Evolutionary conservation across 1,140 invertebrate genomes (phyloP), one percentile per base, ranked within the genome.

Genomic region (Parapsyche elsis): DNA sequence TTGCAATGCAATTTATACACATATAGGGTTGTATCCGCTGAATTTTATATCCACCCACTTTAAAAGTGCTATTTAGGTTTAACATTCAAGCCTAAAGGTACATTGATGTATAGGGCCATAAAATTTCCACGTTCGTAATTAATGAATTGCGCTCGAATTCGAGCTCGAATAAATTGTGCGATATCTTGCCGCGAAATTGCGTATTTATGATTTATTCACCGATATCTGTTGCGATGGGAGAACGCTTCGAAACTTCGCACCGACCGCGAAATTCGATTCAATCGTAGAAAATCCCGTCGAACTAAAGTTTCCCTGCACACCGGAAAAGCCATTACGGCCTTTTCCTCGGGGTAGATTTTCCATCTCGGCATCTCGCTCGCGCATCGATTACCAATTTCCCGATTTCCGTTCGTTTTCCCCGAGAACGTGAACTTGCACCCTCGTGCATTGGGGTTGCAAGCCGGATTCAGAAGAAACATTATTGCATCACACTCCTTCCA

Each of bases 381-480:
- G 75, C 80, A 77, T 81, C 80, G 80, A 81, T 81, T 81, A 81
- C 75, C 80, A 81, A 81, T 81, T 81, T 81, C 80, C 75, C 71
- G 61, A 45, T 61, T 73, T 78, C 76, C 80, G 61, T 45, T 45
- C 21, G 45, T 49, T 59, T 76, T 76, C 21, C 64, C 64, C 23
- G 24, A 12, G 9, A 23, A 14, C 21, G 64, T 10, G 64, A 12
- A 53, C 49, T 53, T 53, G 49, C 49, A 53, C 16, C 30, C 30
- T 38, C 30, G 30, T 38, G 30, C 30, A 38, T 38, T 1, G 30
- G 30, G 30, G 30, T 7, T 38, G 30, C 30, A 38, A 38, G 30
- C 30, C 30, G 30, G 30, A 38, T 38, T 38, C 30, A 38, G 30
- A 38, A 38, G 30, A 38, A 38, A 38, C 30, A 38, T 38, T 38